Conservation (phyloP, 2,113 vertebrate species). For the Mastomys coucha region DNA sequence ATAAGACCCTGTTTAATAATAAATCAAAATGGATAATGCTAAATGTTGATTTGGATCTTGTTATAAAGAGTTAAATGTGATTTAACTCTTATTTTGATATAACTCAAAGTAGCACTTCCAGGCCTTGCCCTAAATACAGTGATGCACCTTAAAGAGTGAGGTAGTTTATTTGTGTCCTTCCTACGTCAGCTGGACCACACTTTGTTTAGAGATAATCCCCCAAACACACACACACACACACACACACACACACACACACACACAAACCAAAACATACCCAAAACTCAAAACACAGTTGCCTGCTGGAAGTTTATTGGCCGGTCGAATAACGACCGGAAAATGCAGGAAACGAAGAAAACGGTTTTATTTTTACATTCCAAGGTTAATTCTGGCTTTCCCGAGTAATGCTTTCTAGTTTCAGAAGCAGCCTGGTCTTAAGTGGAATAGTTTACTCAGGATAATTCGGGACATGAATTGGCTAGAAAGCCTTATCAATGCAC, state of each 20-base stretch:
- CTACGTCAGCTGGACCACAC: background rate
- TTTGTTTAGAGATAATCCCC: background rate
- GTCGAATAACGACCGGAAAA: background rate
- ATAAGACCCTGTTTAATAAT: background rate
- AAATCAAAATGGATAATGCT: background rate
- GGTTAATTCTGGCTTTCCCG: background rate
- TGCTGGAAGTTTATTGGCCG: background rate
- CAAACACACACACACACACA: background rate
- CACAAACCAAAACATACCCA: background rate
- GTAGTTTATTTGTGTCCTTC: background rate
- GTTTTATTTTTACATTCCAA: background rate
- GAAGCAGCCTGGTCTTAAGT: background rate
- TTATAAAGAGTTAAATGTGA: background rate
- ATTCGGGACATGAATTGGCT: background rate
- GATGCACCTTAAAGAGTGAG: background rate
- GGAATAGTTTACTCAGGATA: background rate
- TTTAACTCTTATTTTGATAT: background rate
- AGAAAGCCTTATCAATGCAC: background rate
- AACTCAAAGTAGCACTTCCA: conserved; percentile 16
- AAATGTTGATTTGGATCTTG: background rate
- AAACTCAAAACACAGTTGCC: background rate
- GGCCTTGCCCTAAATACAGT: background rate
- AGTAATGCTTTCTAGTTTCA: background rate
- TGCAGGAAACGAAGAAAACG: background rate
- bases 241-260: too few species aligned